These are phyloP conservation scores for Anoplius nigerrimus DNA, from an alignment of 2,888 invertebrate species.

Conservation along the genomic window DNA sequence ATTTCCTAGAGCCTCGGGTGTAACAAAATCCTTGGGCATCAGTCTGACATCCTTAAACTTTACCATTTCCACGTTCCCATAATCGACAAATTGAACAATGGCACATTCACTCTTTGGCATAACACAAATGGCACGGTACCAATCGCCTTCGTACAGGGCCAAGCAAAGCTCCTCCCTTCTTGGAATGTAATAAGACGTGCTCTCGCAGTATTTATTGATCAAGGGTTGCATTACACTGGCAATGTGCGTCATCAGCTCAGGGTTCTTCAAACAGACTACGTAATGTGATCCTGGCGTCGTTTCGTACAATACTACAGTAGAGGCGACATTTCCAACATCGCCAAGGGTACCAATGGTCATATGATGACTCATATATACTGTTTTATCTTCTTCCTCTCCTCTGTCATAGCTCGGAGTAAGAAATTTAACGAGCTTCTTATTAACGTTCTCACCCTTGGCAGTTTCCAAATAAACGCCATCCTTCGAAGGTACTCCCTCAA, in stretches of 20 bases:
- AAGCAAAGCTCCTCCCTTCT: conserved; percentile 67
- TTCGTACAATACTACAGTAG: conserved; percentile 40
- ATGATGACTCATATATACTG: conserved; percentile 51
- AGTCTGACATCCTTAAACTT: conserved; percentile 63
- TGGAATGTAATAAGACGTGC: conserved; percentile 65
- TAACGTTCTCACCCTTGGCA: conserved; percentile 55
- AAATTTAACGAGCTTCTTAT: conserved; percentile 54
- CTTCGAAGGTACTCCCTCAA: conserved; percentile 47
- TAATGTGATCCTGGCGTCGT: conserved; percentile 38
- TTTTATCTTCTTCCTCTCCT: conserved; percentile 43
- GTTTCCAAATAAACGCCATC: conserved; percentile 58
- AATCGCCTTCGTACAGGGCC: conserved; percentile 59
- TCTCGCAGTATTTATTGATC: conserved; percentile 60
- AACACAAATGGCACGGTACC: conserved; percentile 67
- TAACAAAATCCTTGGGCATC: conserved; percentile 68
- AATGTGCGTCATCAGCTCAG: conserved; percentile 55
- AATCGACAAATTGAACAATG: conserved; percentile 67
- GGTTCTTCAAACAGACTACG: conserved; percentile 48
- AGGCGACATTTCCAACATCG: conserved; percentile 46
- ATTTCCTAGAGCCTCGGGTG: conserved; percentile 49
- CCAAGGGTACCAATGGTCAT: conserved; percentile 56
- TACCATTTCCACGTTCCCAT: conserved; percentile 63
- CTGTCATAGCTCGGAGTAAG: conserved; percentile 60
- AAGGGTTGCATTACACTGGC: conserved; percentile 44
- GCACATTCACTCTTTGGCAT: conserved; percentile 37